phyloP scores from a whole-genome alignment of 2,797 vertebrate species.

The Orientallactaga sibirica region DNA sequence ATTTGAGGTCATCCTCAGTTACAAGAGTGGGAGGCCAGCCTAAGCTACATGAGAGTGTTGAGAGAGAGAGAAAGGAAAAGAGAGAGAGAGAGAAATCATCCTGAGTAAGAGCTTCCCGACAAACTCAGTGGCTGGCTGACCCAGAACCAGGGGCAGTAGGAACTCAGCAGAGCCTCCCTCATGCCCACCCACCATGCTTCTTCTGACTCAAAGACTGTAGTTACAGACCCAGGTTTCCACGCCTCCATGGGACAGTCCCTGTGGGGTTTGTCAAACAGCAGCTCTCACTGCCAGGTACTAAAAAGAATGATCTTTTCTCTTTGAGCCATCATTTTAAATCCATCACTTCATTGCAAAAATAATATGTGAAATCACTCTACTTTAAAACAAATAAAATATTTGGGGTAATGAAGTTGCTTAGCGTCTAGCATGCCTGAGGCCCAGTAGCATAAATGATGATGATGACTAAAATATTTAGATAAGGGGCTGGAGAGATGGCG shows the following conservation, averaged over 20 bases:
- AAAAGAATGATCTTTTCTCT: not conserved
- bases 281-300: no score
- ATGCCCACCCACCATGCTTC: not conserved
- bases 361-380: not conserved
- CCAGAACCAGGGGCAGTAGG: not conserved
- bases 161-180: not conserved
- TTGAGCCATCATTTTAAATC: not conserved
- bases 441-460: not conserved
- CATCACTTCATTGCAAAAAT: not conserved
- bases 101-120: not conserved
- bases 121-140: not conserved
- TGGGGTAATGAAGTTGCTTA: not conserved
- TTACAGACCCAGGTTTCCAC: not conserved
- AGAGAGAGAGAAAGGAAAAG: no score
- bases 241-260: not conserved
- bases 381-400: slow-evolving; percentile 25
- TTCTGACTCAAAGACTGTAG: not conserved
- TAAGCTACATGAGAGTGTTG: not conserved
- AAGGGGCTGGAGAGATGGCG: no score
- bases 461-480: no score
- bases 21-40: no score
- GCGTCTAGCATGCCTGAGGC: not conserved
- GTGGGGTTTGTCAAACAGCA: not conserved
- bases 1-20: no score
- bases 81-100: not conserved